Conservation (phyloP, 2,797 vertebrate species). For the Chloroceryle inda region DNA sequence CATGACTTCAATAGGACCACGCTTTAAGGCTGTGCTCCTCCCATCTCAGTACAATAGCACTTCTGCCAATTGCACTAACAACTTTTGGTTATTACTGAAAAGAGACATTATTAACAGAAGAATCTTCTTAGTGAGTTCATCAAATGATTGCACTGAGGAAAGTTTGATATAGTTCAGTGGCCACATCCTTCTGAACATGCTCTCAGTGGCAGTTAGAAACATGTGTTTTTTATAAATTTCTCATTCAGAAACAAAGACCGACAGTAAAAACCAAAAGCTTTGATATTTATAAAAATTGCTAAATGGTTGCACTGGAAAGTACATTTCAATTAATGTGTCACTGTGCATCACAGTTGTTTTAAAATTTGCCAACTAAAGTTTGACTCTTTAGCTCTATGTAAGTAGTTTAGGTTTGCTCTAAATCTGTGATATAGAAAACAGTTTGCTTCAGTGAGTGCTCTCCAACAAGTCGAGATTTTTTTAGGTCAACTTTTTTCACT, state of each 20-base stretch:
- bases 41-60: not conserved
- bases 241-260: conserved; percentile 83
- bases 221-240: conserved; percentile 91
- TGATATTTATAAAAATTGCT: conserved; percentile 88
- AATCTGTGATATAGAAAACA: conserved; percentile 37
- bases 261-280: conserved; percentile 82
- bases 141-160: conserved; percentile 63
- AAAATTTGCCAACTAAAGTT: conserved; percentile 55
- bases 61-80: not conserved
- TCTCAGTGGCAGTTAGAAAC: conserved; percentile 87
- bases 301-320: conserved; percentile 85
- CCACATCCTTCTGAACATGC: conserved; percentile 73
- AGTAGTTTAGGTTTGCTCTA: conserved; percentile 49
- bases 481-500: conserved; percentile 30
- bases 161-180: conserved; percentile 76
- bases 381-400: conserved; percentile 30
- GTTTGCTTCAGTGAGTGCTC: conserved; percentile 18
- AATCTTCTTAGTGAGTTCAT: conserved; percentile 66
- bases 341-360: conserved; percentile 74
- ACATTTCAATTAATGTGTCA: conserved; percentile 93
- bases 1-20: not conserved
- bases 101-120: conserved; percentile 72
- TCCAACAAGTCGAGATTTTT: conserved; percentile 18
- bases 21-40: conserved; percentile 34
- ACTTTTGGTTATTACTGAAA: conserved; percentile 54